phyloP scores from a whole-genome alignment of 2,113 vertebrate species.

The Marmota monax region DNA sequence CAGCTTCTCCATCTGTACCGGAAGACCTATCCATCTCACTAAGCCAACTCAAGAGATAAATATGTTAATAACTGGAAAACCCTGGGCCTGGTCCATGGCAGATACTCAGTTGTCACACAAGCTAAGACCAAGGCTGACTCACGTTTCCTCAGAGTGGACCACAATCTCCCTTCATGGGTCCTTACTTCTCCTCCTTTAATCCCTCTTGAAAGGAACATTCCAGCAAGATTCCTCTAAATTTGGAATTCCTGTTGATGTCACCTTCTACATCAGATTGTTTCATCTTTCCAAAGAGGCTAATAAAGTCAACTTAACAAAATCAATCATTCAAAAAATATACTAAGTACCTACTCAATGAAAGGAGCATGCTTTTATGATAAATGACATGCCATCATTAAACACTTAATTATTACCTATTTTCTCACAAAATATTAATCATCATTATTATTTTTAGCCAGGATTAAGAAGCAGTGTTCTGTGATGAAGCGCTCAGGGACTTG shows the following conservation, averaged over 20 bases:
- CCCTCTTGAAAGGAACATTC: neutral
- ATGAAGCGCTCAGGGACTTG: conserved; percentile 7
- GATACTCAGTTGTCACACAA: neutral
- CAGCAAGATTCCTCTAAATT: neutral
- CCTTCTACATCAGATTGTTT: neutral
- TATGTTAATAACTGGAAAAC: neutral
- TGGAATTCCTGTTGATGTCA: neutral
- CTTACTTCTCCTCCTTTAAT: neutral
- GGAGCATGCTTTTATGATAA: conserved; percentile 44
- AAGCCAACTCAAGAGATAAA: neutral
- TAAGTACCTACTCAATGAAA: conserved; percentile 24
- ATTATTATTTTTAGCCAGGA: conserved; percentile 59
- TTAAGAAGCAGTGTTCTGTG: neutral
- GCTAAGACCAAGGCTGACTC: neutral
- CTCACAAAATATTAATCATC: conserved; percentile 59
- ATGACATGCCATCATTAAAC: conserved; percentile 45
- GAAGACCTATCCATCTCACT: neutral
- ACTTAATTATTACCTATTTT: conserved; percentile 53
- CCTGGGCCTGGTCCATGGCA: neutral
- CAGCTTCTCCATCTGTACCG: neutral
- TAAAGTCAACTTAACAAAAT: conserved; percentile 12
- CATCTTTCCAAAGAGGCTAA: neutral
- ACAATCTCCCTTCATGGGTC: fast-evolving
- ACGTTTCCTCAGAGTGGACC: neutral
- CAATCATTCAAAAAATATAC: conserved; percentile 49